A percentile compares a stretch with the other conserved stretches of the same genome.
phyloP scores from a whole-genome alignment of 2,888 invertebrate species.

The Eupithecia tripunctaria region DNA sequence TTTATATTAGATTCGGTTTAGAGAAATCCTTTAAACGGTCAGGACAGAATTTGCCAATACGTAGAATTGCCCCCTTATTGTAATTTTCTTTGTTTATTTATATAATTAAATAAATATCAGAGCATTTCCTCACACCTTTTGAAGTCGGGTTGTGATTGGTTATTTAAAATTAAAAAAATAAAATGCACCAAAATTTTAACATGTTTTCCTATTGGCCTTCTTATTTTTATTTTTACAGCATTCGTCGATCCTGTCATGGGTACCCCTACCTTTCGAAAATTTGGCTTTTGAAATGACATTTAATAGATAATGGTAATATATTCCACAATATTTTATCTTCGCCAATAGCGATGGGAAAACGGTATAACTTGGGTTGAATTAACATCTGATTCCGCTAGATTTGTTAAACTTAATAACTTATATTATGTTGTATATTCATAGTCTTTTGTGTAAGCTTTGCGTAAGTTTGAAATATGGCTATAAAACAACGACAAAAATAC shows the following conservation, averaged over 20 bases:
- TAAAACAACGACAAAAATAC: background rate
- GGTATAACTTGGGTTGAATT: conserved; percentile 4
- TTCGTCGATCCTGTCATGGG: conserved; percentile 2
- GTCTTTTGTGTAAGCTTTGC: no score
- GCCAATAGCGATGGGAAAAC: conserved; percentile 6
- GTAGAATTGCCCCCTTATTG: background rate
- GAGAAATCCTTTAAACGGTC: no score
- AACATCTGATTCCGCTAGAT: background rate
- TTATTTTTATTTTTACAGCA: conserved; percentile 6
- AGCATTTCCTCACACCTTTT: background rate
- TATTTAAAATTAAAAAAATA: background rate
- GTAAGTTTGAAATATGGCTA: background rate
- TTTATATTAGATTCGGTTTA: no score
- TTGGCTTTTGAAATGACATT: conserved; percentile 1
- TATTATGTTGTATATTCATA: no score
- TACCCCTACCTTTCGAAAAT: background rate
- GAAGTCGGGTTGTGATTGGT: background rate
- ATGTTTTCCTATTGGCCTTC: background rate
- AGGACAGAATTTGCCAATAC: no score
- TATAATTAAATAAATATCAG: no score
- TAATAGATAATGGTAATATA: conserved; percentile 11
- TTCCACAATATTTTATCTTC: background rate
- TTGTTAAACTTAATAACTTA: background rate
- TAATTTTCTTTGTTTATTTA: background rate
- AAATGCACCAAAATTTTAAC: background rate